Evolutionary conservation across 92 coral and sea anemone genomes (phyloP).

Genomic region (Parazoanthus atlanticus): DNA sequence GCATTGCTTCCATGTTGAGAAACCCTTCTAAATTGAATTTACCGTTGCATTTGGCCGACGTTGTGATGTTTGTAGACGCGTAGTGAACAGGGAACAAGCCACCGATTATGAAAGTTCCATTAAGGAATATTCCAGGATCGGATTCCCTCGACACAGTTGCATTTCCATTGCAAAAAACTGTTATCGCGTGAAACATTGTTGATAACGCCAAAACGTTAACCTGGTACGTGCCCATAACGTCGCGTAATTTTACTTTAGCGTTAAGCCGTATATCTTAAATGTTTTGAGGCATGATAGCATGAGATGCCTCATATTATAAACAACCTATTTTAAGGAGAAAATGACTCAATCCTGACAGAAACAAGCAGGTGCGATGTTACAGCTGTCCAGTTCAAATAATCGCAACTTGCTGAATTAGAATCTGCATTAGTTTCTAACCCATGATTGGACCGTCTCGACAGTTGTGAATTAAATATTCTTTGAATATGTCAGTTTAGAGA

Average conservation of each 20-base stretch:
- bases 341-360: background rate
- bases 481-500: slow-evolving; percentile 9
- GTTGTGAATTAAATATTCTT: slow-evolving; percentile 1
- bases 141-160: slow-evolving; percentile 5
- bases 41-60: slow-evolving; percentile 64
- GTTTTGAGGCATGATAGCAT: background rate
- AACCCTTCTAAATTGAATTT: slow-evolving; percentile 73
- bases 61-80: slow-evolving; percentile 46
- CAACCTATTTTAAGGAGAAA: slow-evolving; percentile 14
- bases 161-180: background rate
- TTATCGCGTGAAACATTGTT: background rate
- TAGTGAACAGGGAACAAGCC: slow-evolving; percentile 87
- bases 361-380: slow-evolving; percentile 34
- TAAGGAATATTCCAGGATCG: slow-evolving; percentile 50
- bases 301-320: background rate
- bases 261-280: background rate
- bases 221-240: background rate
- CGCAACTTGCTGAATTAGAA: background rate
- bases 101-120: slow-evolving; percentile 74
- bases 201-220: background rate
- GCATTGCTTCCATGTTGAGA: slow-evolving; percentile 81
- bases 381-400: slow-evolving; percentile 12
- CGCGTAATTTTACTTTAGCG: background rate
- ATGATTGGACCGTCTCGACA: background rate
- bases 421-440: background rate